Base-by-base conservation (phyloP, 2,113 vertebrate genomes). In the human (Homo sapiens) region DNA sequence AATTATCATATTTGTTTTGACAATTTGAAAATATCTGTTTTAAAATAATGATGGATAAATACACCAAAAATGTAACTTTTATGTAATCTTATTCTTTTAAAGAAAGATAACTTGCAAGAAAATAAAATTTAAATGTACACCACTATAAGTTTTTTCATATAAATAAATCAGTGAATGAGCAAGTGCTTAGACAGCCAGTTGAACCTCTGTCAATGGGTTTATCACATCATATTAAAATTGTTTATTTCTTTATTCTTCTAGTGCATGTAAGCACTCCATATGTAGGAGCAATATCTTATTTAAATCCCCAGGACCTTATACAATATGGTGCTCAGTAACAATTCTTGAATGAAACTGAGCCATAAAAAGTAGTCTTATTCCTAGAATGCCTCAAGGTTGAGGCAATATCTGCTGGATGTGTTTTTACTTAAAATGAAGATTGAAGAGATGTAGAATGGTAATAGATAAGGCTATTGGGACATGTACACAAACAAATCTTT, bases 1-100 rank as follows among this genome's bases (percentile, higher is more conserved):
- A 12, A 35, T 89, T 87, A 90, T 61, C 64, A 59, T 45, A 82
- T 14, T 68, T 78, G 16, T 88, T 96, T 89, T 96, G 72, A 81
- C 45, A 75, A 91, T 86, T 82, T 90, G n/a, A 82, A 96, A 89
- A 93, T 57, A 83, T 9, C 32, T 89, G 38, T 68, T 52, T 96
- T 32, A 64, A 64, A 30, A 52, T 90, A 96, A 93, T 68, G 9
- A 17, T 48, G 70, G 30, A 35, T 85, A 64, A 64, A 64, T 30
- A 32, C 27, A 64, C 27, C 12, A 64, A 64, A 64, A 64, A 64
- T 30, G 61, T 64, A 64, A 0, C 61, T 70, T 80, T 64, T 25
- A 32, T 10, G 14, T 57, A 45, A 8, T 84, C 83, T 96, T 94
- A 78, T 73, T 52, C 13, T 61, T 48, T n/a, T n/a, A 75, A 92